phyloP scores from a whole-genome alignment of 2,113 vertebrate species.

The Fulica atra region DNA sequence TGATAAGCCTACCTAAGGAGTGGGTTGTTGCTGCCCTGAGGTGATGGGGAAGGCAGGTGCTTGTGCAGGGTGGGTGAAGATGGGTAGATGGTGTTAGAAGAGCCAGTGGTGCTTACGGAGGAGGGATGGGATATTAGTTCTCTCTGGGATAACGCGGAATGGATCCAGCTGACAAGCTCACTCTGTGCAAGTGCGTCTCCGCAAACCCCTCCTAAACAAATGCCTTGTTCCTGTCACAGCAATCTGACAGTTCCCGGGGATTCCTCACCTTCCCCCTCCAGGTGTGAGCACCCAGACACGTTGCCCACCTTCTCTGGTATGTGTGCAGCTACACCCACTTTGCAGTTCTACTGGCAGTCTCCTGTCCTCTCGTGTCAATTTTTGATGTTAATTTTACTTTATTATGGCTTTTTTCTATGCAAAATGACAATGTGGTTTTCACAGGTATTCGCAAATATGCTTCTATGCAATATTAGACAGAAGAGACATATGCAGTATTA shows the following conservation, averaged over 20 bases:
- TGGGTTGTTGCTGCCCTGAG: not conserved
- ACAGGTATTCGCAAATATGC: not conserved
- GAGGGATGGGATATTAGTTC: not conserved
- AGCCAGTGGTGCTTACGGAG: not conserved
- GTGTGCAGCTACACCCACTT: not conserved
- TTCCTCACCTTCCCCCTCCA: not conserved
- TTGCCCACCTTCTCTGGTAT: not conserved
- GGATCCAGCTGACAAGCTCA: not conserved
- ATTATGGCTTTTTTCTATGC: not conserved
- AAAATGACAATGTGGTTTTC: not conserved
- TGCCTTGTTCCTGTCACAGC: not conserved
- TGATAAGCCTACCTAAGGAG: not conserved
- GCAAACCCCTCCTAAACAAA: not conserved
- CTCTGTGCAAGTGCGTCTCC: not conserved
- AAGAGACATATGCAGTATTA: not conserved
- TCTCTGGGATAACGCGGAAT: not conserved
- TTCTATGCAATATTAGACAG: not conserved
- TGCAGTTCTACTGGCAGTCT: not conserved
- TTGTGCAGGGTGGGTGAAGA: not conserved
- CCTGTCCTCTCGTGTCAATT: not conserved
- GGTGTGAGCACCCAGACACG: fast-evolving
- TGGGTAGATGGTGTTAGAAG: not conserved
- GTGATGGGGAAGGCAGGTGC: not conserved
- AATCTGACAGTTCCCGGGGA: not conserved
- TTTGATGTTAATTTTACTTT: not conserved